Evolutionary conservation across 2,113 vertebrate species (phyloP), one percentile per base, ranked within the genome.

Genomic region (Ammodytes dubius): DNA sequence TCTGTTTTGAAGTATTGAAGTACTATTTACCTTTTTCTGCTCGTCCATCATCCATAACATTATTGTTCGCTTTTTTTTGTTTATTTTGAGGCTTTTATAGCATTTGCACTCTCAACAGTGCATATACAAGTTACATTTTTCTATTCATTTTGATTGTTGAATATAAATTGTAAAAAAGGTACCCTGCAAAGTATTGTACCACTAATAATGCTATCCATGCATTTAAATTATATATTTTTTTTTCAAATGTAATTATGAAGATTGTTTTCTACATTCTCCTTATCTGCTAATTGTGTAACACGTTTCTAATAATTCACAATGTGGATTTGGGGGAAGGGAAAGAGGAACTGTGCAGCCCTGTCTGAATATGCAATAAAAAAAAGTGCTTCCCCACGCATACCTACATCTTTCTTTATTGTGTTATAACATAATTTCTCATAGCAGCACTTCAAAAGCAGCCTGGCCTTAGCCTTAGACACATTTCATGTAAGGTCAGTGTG

Each of bases 401-500:
- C 46, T 47, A 27, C 19, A n/a, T 35, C 59, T 19, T 42, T 10
- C 2, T 39, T 4, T 13, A 19, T 50, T 43, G 14, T 56, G 19
- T 50, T 37, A 0, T 6, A 14, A 1, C 40, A 7, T 11, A 2
- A 3, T 50, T 61, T 27, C 27, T 52, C 9, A 52, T 52, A 3
- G 14, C 50, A 46, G 42, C 39, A 27, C 45, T 54, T 66, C 46
- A 73, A 63, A 57, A 65, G 10, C 2, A 10, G 27, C 15, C n/a
- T 40, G 7, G 56, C 39, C 6, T 54, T 76, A 14, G 27, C 27
- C 57, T 60, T 15, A 12, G 45, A 13, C 43, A 70, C 75, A 53
- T 72, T 47, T 47, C 60, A 50, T 35, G 75, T 27, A 77, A 86
- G 82, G 68, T 58, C 68, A 81, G 81, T 57, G 35, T 11, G 63